These are phyloP conservation scores for Bellardia pandia DNA, from an alignment of 2,888 invertebrate genomes.

Conservation along the genomic window DNA sequence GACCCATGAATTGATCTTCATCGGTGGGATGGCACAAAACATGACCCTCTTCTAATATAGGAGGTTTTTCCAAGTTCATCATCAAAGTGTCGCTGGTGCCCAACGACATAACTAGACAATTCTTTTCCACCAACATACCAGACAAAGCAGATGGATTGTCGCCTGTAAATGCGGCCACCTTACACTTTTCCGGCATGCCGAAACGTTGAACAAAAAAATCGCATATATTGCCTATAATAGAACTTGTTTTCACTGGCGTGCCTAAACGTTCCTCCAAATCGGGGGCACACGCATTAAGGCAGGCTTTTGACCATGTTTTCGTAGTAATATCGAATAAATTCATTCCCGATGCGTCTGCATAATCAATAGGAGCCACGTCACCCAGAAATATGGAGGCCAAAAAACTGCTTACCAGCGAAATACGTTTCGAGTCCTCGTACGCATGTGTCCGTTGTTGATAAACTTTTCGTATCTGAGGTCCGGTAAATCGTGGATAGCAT, in stretches of 20 bases:
- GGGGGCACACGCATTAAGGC: conserved; percentile 91
- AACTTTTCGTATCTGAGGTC: conserved; percentile 96
- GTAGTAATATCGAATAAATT: conserved; percentile 93
- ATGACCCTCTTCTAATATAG: conserved; percentile 91
- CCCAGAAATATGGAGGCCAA: conserved; percentile 94
- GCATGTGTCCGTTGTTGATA: conserved; percentile 88
- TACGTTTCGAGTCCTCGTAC: conserved; percentile 91
- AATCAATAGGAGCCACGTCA: conserved; percentile 94
- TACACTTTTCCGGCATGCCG: conserved; percentile 92
- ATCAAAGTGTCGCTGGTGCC: conserved; percentile 98
- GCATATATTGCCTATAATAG: conserved; percentile 89
- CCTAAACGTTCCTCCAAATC: conserved; percentile 90
- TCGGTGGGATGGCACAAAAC: conserved; percentile 94
- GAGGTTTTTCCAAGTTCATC: conserved; percentile 89
- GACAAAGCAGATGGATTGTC: conserved; percentile 96
- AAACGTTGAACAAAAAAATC: conserved; percentile 94
- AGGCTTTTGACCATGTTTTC: conserved; percentile 90
- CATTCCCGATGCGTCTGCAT: conserved; percentile 97
- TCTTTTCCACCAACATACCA: conserved; percentile 91
- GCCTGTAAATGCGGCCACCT: conserved; percentile 95
- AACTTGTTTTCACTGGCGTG: conserved; percentile 88
- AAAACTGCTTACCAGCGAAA: conserved; percentile 97
- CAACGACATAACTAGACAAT: conserved; percentile 94
- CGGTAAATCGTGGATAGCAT: conserved; percentile 89
- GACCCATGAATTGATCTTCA: conserved; percentile 91